These are phyloP conservation scores for Pogonocichla stellata DNA, from an alignment of 2,113 vertebrate genomes.

Conservation along the genomic window DNA sequence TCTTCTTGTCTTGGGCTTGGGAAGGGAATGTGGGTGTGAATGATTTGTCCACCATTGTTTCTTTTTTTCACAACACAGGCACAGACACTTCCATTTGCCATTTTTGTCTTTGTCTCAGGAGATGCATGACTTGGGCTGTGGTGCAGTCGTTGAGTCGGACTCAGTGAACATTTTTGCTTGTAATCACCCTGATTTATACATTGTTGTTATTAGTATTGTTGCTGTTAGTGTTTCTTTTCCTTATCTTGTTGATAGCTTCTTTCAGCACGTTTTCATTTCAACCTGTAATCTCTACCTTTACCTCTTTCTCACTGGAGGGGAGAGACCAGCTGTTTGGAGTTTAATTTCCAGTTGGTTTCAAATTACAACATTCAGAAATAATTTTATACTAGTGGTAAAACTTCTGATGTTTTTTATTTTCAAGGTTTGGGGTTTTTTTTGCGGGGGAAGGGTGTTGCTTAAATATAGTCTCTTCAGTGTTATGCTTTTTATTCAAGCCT, in stretches of 20 bases:
- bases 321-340: not conserved
- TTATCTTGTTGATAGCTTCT: not conserved
- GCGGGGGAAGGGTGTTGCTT: fast-evolving
- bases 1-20: not conserved
- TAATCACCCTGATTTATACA: not conserved
- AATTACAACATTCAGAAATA: not conserved
- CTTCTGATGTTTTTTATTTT: not conserved
- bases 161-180: not conserved
- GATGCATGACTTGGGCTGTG: fast-evolving
- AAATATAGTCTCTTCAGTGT: not conserved
- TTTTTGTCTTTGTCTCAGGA: not conserved
- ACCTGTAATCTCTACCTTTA: not conserved
- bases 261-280: not conserved
- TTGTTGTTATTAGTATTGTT: not conserved
- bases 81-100: fast-evolving
- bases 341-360: not conserved
- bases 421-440: not conserved
- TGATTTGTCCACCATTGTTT: not conserved
- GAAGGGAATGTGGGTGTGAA: fast-evolving
- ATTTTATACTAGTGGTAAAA: not conserved
- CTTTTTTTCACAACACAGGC: fast-evolving
- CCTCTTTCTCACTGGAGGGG: not conserved
- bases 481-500: not conserved
- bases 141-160: not conserved
- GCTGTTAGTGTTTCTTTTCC: not conserved